Evolutionary conservation across 2,888 invertebrate genomes (phyloP).

Genomic region (Ditula angustiorana): DNA sequence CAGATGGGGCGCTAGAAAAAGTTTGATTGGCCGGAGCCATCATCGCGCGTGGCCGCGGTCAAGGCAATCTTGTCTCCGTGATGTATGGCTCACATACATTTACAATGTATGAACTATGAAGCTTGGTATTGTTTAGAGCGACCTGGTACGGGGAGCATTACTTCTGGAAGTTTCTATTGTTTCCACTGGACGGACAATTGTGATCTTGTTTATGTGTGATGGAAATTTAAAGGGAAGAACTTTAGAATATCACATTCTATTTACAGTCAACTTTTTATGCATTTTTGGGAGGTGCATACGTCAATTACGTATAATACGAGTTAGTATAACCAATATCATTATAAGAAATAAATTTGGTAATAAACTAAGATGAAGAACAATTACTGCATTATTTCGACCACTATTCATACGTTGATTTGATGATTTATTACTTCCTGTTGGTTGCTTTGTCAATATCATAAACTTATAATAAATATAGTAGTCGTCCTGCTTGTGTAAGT

Average conservation of each 20-base stretch:
- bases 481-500: too few species aligned
- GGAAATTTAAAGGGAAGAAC: not conserved
- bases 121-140: constrained; percentile 10
- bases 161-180: constrained; percentile 27
- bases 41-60: constrained; percentile 28
- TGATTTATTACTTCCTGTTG: not conserved
- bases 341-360: too few species aligned
- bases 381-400: not conserved
- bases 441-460: not conserved
- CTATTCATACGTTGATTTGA: not conserved
- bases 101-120: constrained; percentile 18
- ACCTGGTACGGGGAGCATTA: constrained; percentile 14
- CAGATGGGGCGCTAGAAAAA: constrained; percentile 36
- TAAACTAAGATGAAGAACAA: too few species aligned
- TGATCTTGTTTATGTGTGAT: constrained; percentile 14
- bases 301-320: too few species aligned
- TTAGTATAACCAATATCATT: too few species aligned
- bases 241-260: not conserved
- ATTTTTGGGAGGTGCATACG: too few species aligned
- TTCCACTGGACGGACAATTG: constrained; percentile 18
- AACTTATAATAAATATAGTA: too few species aligned
- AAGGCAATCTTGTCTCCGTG: constrained; percentile 30
- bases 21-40: constrained; percentile 35
- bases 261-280: not conserved
- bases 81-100: constrained; percentile 5